These are phyloP conservation scores for Therioaphis trifolii DNA, from an alignment of 2,888 invertebrate species.

Conservation along the genomic window DNA sequence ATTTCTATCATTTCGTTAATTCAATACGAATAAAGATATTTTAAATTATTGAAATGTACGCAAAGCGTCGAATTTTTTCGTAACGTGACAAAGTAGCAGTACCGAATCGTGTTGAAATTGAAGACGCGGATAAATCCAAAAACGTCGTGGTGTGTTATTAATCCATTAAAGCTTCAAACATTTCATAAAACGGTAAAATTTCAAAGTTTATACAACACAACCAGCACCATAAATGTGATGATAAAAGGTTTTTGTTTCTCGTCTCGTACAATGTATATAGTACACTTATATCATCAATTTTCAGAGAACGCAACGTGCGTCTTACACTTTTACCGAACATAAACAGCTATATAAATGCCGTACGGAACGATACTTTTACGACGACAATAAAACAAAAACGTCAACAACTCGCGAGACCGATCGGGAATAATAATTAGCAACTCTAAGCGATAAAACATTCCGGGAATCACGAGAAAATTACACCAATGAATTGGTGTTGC, in stretches of 20 bases:
- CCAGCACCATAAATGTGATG: neutral
- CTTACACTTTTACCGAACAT: neutral
- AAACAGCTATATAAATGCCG: neutral
- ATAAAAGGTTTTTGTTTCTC: neutral
- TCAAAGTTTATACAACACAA: neutral
- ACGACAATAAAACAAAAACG: neutral
- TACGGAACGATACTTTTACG: neutral
- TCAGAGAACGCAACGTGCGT: neutral
- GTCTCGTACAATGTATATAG: neutral
- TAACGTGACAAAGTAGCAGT: no score
- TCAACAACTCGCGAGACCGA: neutral
- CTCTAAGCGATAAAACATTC: neutral
- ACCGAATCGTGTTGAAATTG: no score
- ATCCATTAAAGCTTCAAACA: no score
- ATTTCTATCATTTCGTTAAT: no score
- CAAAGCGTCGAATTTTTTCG: no score
- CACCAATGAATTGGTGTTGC: no score
- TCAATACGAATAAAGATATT: no score
- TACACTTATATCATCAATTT: neutral
- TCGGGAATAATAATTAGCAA: conserved; percentile 22
- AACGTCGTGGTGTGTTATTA: no score
- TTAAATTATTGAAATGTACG: no score
- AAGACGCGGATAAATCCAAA: no score
- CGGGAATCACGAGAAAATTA: no score
- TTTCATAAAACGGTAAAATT: neutral